A percentile compares a stretch with the other conserved stretches of the same genome.
Evolutionary conservation across 1,140 invertebrate species (phyloP).

Genomic region (Epicauta chinensis): DNA sequence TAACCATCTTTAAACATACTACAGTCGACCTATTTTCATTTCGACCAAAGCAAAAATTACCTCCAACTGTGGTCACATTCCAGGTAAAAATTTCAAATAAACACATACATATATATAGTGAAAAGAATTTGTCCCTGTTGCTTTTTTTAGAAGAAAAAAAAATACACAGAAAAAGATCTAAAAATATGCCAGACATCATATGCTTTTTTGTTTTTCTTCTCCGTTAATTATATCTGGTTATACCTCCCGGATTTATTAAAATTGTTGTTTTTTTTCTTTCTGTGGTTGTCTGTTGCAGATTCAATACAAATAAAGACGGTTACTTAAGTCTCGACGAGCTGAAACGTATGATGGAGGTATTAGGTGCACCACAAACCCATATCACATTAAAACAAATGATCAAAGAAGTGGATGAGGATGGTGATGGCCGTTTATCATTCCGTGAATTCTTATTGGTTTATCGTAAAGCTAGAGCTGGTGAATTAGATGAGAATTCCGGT

Average conservation of each 20-base stretch:
- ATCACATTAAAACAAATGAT: constrained; percentile 92
- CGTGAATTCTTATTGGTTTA: constrained; percentile 87
- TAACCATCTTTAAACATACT: too few species aligned
- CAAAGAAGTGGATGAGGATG: constrained; percentile 86
- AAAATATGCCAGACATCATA: too few species aligned
- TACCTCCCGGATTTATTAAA: too few species aligned
- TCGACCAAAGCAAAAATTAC: too few species aligned
- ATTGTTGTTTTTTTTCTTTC: neutral
- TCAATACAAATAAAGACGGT: constrained; percentile 81
- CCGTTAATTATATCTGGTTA: too few species aligned
- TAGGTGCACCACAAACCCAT: constrained; percentile 93
- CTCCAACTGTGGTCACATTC: neutral
- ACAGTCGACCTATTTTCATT: too few species aligned
- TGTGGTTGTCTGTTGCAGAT: constrained; percentile 69
- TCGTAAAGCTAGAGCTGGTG: constrained; percentile 78
- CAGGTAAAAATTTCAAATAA: neutral
- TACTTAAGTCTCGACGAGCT: constrained; percentile 82
- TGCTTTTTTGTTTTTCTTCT: too few species aligned
- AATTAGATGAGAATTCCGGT: constrained; percentile 73
- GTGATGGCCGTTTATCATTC: constrained; percentile 84
- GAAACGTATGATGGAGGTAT: constrained; percentile 93
- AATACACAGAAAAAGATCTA: neutral
- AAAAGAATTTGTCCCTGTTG: neutral
- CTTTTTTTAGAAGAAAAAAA: neutral
- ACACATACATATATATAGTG: neutral